Evolutionary conservation across 1,140 invertebrate genomes (phyloP).

Genomic region (Temnothorax curvispinosus): DNA sequence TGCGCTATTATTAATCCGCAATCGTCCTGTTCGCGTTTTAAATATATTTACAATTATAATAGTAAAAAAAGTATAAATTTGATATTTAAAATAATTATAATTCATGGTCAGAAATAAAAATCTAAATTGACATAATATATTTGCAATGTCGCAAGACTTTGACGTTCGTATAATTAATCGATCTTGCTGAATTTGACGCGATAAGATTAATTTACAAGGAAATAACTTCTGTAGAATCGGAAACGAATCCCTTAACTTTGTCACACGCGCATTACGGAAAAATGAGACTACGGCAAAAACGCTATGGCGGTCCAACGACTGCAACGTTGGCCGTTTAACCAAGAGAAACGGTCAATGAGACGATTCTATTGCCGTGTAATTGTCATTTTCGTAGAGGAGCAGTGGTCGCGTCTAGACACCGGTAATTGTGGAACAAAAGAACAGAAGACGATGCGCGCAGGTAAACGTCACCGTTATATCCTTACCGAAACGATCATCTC

Average conservation of each 20-base stretch:
- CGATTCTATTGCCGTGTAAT: conserved; percentile 69
- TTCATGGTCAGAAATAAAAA: not conserved
- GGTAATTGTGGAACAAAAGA: conserved; percentile 74
- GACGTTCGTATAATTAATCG: not conserved
- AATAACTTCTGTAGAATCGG: not conserved
- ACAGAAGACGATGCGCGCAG: conserved; percentile 67
- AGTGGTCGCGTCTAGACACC: conserved; percentile 71
- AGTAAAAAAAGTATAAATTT: not conserved
- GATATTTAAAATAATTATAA: not conserved
- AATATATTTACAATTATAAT: not conserved
- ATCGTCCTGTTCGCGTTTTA: not conserved
- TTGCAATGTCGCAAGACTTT: not conserved
- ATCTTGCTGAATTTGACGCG: not conserved
- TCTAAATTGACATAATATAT: not conserved
- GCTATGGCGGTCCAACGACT: not conserved
- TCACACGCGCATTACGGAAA: not conserved
- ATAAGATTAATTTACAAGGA: not conserved
- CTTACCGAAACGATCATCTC: conserved; percentile 21
- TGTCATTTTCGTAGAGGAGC: conserved; percentile 72
- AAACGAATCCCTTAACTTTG: not conserved
- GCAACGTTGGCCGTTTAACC: conserved; percentile 41
- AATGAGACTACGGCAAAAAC: not conserved
- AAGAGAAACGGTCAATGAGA: conserved; percentile 55
- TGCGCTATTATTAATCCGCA: not conserved
- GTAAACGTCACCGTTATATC: conserved; percentile 63